A percentile compares a stretch with the other conserved stretches of the same genome.
These are phyloP conservation scores for Atherix ibis DNA, from an alignment of 2,888 invertebrate species.

Conservation along the genomic window DNA sequence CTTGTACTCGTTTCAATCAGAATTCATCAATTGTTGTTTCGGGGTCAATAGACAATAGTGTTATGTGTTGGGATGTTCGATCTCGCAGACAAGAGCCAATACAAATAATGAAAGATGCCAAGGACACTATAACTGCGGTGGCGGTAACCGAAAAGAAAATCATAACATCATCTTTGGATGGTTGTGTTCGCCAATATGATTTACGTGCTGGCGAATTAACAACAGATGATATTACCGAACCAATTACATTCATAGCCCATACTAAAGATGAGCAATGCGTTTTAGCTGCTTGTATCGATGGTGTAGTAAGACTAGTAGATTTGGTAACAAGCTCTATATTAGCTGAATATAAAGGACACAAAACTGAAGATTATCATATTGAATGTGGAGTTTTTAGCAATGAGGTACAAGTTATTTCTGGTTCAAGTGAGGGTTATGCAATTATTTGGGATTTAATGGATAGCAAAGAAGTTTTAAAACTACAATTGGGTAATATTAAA, in stretches of 20 bases:
- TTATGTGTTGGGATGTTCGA: slow-evolving; percentile 81
- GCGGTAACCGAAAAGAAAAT: slow-evolving; percentile 81
- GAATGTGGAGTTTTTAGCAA: slow-evolving; percentile 73
- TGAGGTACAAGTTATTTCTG: slow-evolving; percentile 77
- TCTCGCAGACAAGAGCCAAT: slow-evolving; percentile 53
- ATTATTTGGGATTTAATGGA: slow-evolving; percentile 72
- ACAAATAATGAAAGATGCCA: slow-evolving; percentile 78
- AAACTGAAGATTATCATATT: slow-evolving; percentile 64
- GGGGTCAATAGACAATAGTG: slow-evolving; percentile 84
- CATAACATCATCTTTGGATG: slow-evolving; percentile 77
- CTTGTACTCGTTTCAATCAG: slow-evolving; percentile 67
- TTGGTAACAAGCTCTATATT: slow-evolving; percentile 67
- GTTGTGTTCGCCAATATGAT: slow-evolving; percentile 77
- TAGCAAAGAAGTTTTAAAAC: slow-evolving; percentile 38
- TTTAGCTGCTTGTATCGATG: slow-evolving; percentile 71
- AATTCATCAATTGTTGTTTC: slow-evolving; percentile 85
- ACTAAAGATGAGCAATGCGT: slow-evolving; percentile 90
- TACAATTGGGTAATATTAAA: slow-evolving; percentile 21
- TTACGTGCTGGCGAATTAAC: slow-evolving; percentile 70
- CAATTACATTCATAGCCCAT: slow-evolving; percentile 68
- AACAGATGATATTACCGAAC: slow-evolving; percentile 69
- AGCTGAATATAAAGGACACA: slow-evolving; percentile 69
- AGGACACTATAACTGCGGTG: slow-evolving; percentile 71
- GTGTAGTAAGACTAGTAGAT: slow-evolving; percentile 70
- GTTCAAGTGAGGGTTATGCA: slow-evolving; percentile 63